Evolutionary conservation across 2,113 vertebrate genomes (phyloP).

Genomic region (Sinocyclocheilus anophthalmus): DNA sequence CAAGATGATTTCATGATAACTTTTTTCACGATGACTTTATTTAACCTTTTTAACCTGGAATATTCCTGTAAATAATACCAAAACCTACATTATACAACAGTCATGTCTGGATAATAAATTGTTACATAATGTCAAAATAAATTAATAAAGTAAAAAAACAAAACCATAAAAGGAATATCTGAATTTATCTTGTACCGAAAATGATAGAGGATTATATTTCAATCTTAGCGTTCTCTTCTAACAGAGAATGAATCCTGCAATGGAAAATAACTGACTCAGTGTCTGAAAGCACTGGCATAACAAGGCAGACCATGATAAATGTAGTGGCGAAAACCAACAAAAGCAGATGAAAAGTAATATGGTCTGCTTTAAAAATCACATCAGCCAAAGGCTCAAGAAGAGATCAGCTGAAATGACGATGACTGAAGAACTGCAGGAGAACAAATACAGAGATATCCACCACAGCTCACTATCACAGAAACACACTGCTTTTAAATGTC

Average conservation of each 20-base stretch:
- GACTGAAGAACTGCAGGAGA: not conserved
- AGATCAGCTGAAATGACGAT: slow-evolving; percentile 13
- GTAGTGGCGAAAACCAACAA: slow-evolving; percentile 12
- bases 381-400: not conserved
- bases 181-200: not conserved
- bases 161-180: not conserved
- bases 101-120: not conserved
- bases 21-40: not conserved
- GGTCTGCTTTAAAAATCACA: slow-evolving; percentile 18
- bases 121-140: not conserved
- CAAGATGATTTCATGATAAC: not conserved
- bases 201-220: not conserved
- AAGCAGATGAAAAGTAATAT: slow-evolving; percentile 17
- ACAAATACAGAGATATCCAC: not conserved
- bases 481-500: not conserved
- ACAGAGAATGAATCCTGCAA: not conserved
- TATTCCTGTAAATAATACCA: not conserved
- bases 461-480: not conserved
- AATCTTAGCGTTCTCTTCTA: not conserved
- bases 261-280: not conserved
- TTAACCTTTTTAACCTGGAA: not conserved
- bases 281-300: not conserved
- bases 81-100: not conserved
- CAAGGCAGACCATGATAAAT: not conserved
- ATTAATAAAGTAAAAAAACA: not conserved